These are phyloP conservation scores for Scolopax mira DNA, from an alignment of 2,113 vertebrate species.

Conservation along the genomic window DNA sequence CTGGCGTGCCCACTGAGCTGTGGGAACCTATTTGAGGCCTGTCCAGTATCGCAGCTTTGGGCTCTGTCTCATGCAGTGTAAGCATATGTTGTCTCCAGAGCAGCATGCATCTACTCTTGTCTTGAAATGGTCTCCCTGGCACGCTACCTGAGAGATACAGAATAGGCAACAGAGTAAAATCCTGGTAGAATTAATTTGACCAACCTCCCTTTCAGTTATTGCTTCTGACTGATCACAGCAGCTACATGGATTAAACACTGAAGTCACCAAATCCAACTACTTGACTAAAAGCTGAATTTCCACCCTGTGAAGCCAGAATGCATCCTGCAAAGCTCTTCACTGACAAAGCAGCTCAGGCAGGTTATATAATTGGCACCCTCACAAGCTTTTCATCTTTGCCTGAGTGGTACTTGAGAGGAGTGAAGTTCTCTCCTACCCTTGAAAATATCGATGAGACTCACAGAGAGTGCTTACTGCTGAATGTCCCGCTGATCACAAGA, in stretches of 20 bases:
- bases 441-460: slow-evolving; percentile 1
- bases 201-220: neutral
- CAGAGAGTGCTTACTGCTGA: neutral
- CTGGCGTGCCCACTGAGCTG: neutral
- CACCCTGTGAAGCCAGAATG: neutral
- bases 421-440: slow-evolving; percentile 31
- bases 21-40: neutral
- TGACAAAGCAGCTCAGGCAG: neutral
- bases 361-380: slow-evolving; percentile 35
- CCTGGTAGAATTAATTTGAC: neutral
- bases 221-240: neutral
- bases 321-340: slow-evolving; percentile 11
- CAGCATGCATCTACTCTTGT: neutral
- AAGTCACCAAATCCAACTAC: neutral
- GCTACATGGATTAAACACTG: neutral
- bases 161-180: neutral
- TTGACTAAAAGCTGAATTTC: slow-evolving; percentile 32
- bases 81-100: neutral
- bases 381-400: slow-evolving; percentile 35
- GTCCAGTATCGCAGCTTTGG: neutral
- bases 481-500: slow-evolving; percentile 5
- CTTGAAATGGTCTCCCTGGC: neutral
- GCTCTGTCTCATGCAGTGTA: neutral
- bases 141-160: neutral
- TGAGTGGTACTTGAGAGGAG: slow-evolving; percentile 14